Percentiles rank a stretch among this genome's conserved stretches.
phyloP scores from a whole-genome alignment of 2,113 vertebrate genomes.

The Benitochromis conjunctus region DNA sequence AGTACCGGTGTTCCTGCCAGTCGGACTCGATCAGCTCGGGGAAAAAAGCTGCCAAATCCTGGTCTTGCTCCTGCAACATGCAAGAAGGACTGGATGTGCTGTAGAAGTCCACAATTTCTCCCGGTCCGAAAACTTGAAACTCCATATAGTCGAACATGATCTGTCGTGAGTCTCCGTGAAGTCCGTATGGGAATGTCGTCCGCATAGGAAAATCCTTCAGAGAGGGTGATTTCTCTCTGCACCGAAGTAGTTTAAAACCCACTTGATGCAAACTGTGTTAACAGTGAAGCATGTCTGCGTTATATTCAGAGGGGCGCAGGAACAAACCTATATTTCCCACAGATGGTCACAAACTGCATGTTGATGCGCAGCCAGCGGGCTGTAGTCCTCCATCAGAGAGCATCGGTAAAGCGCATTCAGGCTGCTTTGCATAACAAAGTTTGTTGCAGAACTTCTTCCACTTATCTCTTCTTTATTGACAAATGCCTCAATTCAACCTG shows the following conservation, averaged over 20 bases:
- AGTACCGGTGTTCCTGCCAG: slow-evolving; percentile 87
- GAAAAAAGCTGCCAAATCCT: slow-evolving; percentile 88
- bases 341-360: not conserved
- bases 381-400: not conserved
- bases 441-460: slow-evolving; percentile 16
- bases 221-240: slow-evolving; percentile 69
- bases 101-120: slow-evolving; percentile 89
- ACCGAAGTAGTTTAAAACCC: slow-evolving; percentile 31
- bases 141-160: slow-evolving; percentile 97
- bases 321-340: not conserved
- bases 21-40: slow-evolving; percentile 87
- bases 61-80: slow-evolving; percentile 87
- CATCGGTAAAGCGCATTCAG: not conserved
- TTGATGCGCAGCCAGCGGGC: not conserved
- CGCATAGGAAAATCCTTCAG: not conserved
- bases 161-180: slow-evolving; percentile 10
- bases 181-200: not conserved
- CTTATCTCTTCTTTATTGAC: slow-evolving; percentile 74
- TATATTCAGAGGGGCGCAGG: slow-evolving; percentile 40
- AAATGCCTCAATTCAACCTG: slow-evolving; percentile 85
- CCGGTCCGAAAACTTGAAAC: slow-evolving; percentile 85
- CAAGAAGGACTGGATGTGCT: slow-evolving; percentile 81
- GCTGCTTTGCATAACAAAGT: slow-evolving; percentile 60
- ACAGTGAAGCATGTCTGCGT: slow-evolving; percentile 69
- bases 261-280: slow-evolving; percentile 31